phyloP scores from a whole-genome alignment of 2,888 invertebrate species.

The Acronicta alni region DNA sequence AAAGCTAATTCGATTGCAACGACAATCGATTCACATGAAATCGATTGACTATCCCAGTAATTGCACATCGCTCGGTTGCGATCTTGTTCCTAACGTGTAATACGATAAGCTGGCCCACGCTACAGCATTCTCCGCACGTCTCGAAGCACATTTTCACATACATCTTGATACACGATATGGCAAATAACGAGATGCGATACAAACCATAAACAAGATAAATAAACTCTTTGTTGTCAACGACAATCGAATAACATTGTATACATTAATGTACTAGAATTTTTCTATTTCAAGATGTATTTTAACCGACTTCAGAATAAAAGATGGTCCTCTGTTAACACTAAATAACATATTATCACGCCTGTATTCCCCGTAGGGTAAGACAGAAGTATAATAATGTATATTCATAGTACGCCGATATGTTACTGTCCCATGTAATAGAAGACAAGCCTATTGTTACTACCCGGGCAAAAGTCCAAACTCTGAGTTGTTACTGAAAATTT shows the following conservation, averaged over 20 bases:
- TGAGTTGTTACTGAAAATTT: too few species aligned
- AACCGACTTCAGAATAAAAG: too few species aligned
- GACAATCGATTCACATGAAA: slow-evolving; percentile 11
- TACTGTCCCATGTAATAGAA: too few species aligned
- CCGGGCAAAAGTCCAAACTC: too few species aligned
- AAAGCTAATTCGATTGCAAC: slow-evolving; percentile 1
- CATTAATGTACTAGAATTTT: background rate
- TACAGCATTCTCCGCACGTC: slow-evolving; percentile 59
- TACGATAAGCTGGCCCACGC: slow-evolving; percentile 61
- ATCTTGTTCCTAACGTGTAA: slow-evolving; percentile 58
- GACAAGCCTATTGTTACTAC: too few species aligned
- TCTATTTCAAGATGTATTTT: too few species aligned
- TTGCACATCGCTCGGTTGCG: slow-evolving; percentile 40
- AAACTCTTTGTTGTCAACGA: slow-evolving; percentile 5
- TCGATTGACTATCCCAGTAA: slow-evolving; percentile 23
- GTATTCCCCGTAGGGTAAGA: too few species aligned
- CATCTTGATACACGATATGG: slow-evolving; percentile 58
- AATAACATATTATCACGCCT: too few species aligned
- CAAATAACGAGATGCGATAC: slow-evolving; percentile 47
- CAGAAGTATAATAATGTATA: too few species aligned
- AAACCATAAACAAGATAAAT: slow-evolving; percentile 22
- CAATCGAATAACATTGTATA: background rate
- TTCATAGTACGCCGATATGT: too few species aligned
- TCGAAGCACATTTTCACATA: slow-evolving; percentile 61
- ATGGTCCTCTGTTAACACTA: too few species aligned